Conservation (phyloP, 35 echinoderm and acorn worm genomes). For the Chiridota heheva region DNA sequence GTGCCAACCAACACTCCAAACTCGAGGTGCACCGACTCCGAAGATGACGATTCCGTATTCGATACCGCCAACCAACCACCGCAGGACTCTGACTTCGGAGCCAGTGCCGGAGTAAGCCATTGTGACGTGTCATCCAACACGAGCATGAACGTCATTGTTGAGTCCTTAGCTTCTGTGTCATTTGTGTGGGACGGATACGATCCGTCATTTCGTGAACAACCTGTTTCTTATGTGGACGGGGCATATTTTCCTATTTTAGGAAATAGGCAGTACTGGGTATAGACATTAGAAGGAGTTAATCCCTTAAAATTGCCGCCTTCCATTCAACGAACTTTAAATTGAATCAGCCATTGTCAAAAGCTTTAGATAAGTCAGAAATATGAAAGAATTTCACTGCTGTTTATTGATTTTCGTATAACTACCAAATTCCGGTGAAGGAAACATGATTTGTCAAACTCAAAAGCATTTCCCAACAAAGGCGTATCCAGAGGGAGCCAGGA, state of each 20-base stretch:
- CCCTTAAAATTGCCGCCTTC: no score
- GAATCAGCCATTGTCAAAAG: no score
- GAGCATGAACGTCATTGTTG: constrained; percentile 53
- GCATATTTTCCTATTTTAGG: constrained; percentile 75
- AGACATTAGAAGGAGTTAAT: constrained; percentile 2
- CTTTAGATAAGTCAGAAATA: no score
- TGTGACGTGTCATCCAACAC: constrained; percentile 83
- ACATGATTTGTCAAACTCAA: no score
- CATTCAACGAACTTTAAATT: no score
- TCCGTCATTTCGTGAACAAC: constrained; percentile 51
- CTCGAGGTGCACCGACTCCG: constrained; percentile 28
- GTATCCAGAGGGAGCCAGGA: no score
- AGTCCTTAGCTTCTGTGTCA: constrained; percentile 35
- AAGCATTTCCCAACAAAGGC: no score
- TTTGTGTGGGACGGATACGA: constrained; percentile 93
- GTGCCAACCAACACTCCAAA: constrained; percentile 87
- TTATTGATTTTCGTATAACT: no score
- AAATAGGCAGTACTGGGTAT: constrained; percentile 85
- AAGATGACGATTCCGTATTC: constrained; percentile 29
- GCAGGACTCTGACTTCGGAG: constrained; percentile 72
- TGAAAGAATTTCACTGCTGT: no score
- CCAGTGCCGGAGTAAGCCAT: constrained; percentile 80
- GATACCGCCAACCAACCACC: not conserved
- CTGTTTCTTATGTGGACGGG: constrained; percentile 67
- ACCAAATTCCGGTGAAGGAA: no score